A percentile compares a stretch with the other conserved stretches of the same genome.
Conservation (phyloP, 2,888 invertebrate genomes). For the Gymnocheta viridis region DNA sequence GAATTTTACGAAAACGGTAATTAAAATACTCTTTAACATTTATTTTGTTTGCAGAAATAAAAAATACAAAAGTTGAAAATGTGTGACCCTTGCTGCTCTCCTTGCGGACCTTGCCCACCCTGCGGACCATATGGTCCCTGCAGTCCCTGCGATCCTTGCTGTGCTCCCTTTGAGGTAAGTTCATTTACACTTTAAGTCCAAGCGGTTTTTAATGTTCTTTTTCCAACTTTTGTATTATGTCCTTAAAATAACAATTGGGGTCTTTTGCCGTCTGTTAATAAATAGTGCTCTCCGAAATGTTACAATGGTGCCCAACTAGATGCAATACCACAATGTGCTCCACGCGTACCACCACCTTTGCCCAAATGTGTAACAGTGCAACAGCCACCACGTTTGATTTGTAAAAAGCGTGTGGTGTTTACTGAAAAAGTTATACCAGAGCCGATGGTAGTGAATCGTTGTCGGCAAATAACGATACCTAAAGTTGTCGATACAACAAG, state of each 20-base stretch:
- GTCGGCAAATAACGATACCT: conserved; percentile 78
- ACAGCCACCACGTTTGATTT: conserved; percentile 78
- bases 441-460: conserved; percentile 79
- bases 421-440: conserved; percentile 78
- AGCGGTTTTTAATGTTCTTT: background rate
- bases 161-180: conserved; percentile 80
- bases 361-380: conserved; percentile 80
- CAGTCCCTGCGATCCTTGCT: conserved; percentile 79
- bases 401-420: conserved; percentile 79
- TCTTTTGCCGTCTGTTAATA: conserved; percentile 47
- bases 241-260: background rate
- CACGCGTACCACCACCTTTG: conserved; percentile 77
- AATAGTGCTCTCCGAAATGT: conserved; percentile 78
- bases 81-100: conserved; percentile 77
- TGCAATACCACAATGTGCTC: conserved; percentile 78
- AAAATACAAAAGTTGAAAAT: conserved; percentile 69
- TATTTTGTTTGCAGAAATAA: conserved; percentile 66
- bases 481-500: conserved; percentile 79
- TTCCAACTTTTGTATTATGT: background rate
- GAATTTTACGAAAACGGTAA: background rate
- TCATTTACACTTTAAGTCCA: background rate
- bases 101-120: conserved; percentile 74
- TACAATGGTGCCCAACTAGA: conserved; percentile 78
- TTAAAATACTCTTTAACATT: background rate
- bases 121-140: conserved; percentile 74